These are phyloP conservation scores for Neocrepidodera transversa DNA, from an alignment of 2,888 invertebrate genomes.

Conservation along the genomic window DNA sequence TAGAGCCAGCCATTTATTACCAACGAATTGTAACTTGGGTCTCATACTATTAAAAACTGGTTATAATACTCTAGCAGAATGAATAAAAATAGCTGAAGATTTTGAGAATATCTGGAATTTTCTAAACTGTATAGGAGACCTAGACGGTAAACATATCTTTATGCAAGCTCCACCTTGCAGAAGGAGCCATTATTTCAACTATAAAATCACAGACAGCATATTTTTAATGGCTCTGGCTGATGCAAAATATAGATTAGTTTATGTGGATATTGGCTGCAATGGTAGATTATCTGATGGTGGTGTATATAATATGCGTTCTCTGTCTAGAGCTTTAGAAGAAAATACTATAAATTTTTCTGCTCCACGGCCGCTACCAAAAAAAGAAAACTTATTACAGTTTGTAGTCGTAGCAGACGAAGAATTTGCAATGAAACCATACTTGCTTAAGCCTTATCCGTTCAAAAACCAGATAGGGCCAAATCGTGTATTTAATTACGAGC, in stretches of 20 bases:
- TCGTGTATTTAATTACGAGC: conserved; percentile 17
- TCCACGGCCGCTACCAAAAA: conserved; percentile 24
- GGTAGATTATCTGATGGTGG: conserved; percentile 39
- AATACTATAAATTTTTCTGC: conserved; percentile 32
- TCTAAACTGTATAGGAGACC: conserved; percentile 21
- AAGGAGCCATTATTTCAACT: conserved; percentile 18
- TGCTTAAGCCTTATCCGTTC: conserved; percentile 25
- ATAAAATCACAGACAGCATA: conserved; percentile 18
- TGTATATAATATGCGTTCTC: conserved; percentile 35
- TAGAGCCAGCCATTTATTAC: too few species aligned
- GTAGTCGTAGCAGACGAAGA: conserved; percentile 43
- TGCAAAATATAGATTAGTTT: conserved; percentile 13
- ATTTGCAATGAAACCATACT: conserved; percentile 40
- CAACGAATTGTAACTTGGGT: too few species aligned
- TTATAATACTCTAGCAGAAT: conserved; percentile 15
- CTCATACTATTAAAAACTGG: too few species aligned
- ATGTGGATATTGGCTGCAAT: conserved; percentile 14
- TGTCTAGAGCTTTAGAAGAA: conserved; percentile 27
- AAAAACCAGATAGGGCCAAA: conserved; percentile 17
- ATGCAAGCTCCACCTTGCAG: conserved; percentile 20
- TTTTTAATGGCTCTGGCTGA: conserved; percentile 18
- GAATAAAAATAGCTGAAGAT: conserved; percentile 1
- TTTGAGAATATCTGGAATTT: conserved; percentile 25
- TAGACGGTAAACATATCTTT: conserved; percentile 25
- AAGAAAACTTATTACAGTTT: conserved; percentile 26